phyloP scores from a whole-genome alignment of 2,113 vertebrate species.

The Apistogramma diplotaenia region DNA sequence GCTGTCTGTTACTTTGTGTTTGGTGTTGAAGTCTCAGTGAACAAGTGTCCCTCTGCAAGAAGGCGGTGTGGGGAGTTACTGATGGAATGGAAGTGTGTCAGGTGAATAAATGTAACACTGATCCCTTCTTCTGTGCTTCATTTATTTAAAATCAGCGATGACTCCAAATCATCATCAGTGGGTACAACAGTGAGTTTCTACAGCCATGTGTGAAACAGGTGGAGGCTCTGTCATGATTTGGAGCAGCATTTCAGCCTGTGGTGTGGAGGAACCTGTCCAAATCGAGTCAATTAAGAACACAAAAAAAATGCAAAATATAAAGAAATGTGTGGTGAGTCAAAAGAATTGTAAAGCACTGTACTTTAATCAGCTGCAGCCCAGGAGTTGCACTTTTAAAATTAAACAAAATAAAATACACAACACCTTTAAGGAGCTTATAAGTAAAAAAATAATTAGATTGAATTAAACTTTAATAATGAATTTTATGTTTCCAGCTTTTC shows the following conservation, averaged over 20 bases:
- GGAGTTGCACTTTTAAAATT: not conserved
- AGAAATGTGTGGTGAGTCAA: not conserved
- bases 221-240: too few species aligned
- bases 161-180: too few species aligned
- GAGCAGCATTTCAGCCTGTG: too few species aligned
- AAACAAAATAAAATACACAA: rapidly evolving
- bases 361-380: rapidly evolving
- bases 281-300: too few species aligned
- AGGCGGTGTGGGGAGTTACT: slow-evolving; percentile 11
- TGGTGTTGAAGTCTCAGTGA: not conserved
- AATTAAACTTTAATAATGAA: too few species aligned
- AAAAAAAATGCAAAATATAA: rapidly evolving
- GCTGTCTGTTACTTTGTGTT: not conserved
- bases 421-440: too few species aligned
- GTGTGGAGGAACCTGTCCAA: too few species aligned
- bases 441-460: too few species aligned
- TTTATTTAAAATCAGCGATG: not conserved
- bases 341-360: not conserved
- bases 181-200: too few species aligned
- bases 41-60: not conserved
- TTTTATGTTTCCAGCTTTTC: too few species aligned
- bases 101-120: slow-evolving; percentile 3
- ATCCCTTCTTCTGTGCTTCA: not conserved
- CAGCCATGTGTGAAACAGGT: too few species aligned
- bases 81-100: not conserved